These are phyloP conservation scores for Sebastes trivittatus DNA, from an alignment of 2,797 vertebrate species.

Conservation along the genomic window DNA sequence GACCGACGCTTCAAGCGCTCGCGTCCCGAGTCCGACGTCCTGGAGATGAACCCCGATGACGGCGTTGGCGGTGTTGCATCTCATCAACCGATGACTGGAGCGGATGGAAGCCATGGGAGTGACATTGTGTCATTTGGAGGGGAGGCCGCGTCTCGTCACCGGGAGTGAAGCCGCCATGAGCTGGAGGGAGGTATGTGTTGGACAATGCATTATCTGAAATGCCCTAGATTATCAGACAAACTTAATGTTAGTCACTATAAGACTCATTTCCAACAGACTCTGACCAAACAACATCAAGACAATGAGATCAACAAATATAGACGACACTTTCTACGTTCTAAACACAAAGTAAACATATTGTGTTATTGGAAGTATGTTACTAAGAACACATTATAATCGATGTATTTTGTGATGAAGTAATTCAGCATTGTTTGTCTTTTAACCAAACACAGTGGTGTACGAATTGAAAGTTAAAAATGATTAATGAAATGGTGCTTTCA, in stretches of 20 bases:
- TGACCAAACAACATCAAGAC: not conserved
- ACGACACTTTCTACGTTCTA: not conserved
- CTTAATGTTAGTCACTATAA: not conserved
- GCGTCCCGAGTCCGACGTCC: slow-evolving; percentile 81
- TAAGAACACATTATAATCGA: slow-evolving; percentile 16
- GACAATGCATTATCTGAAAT: not conserved
- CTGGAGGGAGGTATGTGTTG: not conserved
- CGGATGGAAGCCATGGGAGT: slow-evolving; percentile 1
- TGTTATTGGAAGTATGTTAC: slow-evolving; percentile 32
- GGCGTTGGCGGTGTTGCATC: slow-evolving; percentile 24
- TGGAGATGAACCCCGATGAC: slow-evolving; percentile 80
- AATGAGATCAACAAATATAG: not conserved
- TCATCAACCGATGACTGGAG: not conserved
- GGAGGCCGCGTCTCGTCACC: slow-evolving; percentile 17
- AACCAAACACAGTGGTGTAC: not conserved
- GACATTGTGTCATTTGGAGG: not conserved
- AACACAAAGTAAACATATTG: slow-evolving; percentile 22
- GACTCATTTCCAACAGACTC: not conserved
- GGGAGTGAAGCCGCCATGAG: slow-evolving; percentile 45
- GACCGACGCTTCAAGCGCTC: slow-evolving; percentile 95
- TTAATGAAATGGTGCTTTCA: slow-evolving; percentile 51
- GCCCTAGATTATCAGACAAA: not conserved
- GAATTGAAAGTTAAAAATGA: not conserved
- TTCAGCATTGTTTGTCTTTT: not conserved
- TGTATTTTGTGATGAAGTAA: slow-evolving; percentile 36